Evolutionary conservation across 2,113 vertebrate species (phyloP).

Genomic region (Marcusenius ussheri): DNA sequence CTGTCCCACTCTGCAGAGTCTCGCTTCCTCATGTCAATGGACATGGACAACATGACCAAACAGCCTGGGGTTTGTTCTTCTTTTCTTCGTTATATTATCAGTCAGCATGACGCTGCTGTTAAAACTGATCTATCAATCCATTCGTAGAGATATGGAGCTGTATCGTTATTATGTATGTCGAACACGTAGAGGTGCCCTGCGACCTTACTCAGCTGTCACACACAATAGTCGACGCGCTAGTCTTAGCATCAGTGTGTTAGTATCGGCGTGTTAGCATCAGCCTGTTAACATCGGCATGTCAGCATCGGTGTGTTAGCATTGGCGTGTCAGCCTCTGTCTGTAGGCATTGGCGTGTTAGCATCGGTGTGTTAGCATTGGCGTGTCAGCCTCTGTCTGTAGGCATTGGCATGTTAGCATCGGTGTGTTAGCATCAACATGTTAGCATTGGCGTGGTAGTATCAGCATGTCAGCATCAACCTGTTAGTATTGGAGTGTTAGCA

Average conservation of each 20-base stretch:
- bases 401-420: too few relatives aligned
- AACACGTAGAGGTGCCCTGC: too few relatives aligned
- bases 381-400: too few relatives aligned
- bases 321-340: neutral
- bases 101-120: neutral
- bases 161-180: neutral
- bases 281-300: neutral
- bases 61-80: slow-evolving; percentile 80
- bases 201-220: neutral
- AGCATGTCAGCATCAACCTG: too few relatives aligned
- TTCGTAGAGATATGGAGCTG: neutral
- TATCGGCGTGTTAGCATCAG: neutral
- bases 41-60: slow-evolving; percentile 95
- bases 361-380: neutral
- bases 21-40: slow-evolving; percentile 82
- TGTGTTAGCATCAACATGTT: too few relatives aligned
- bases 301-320: neutral
- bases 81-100: neutral
- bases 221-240: neutral
- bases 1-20: slow-evolving; percentile 67
- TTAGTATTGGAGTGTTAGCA: too few relatives aligned
- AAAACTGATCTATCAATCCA: neutral
- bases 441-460: too few relatives aligned
- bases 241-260: neutral
- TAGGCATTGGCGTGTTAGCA: neutral